Base-by-base conservation (phyloP, 2,797 vertebrate genomes). In the Florisuga fusca region DNA sequence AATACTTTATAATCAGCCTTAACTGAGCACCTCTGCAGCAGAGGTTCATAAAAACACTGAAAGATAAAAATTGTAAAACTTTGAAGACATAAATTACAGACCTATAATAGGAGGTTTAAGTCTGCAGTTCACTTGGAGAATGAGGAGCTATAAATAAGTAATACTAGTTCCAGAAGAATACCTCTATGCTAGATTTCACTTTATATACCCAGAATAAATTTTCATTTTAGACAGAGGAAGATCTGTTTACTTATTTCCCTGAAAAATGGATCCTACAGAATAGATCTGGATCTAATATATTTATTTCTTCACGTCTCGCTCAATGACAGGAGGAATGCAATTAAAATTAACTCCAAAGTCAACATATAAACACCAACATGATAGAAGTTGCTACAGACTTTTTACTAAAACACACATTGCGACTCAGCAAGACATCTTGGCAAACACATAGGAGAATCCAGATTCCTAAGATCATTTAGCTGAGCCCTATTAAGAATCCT, bases 141-240 rank as follows among this genome's bases (percentile, higher is more conserved):
- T 93, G 59, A 85, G 41, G 27, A 58, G 74, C 76, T 62, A 88
- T 96, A 96, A 97, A 97, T 97, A 93, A 59, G 21, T 88, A 84
- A 91, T 90, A 80, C 73, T 92, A 94, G 67, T 75, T 92, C 73
- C 38, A 68, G 66, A 95, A 94, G 53, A 64, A 53, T 57, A 76
- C 23, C 43, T 79, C 84, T 71, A 87, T 87, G 55, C 69, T 92
- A 89, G 66, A 94, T 87, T 89, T 95, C 51, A 72, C 74, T 93
- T 96, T 79, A 87, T 75, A 74, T 33, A 53, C 46, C 54, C 33
- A 80, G 48, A 96, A 95, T 95, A 96, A 96, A 97, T 96, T 73
- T 84, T 43, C 31, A 33, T 79, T 77, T 68, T 57, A 71, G 95
- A 90, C 51, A 34, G 38, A 14, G 21, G 53, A 9, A 89, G 43